These are phyloP conservation scores for Candidula unifasciata DNA, from an alignment of 2,888 invertebrate species.

Conservation along the genomic window DNA sequence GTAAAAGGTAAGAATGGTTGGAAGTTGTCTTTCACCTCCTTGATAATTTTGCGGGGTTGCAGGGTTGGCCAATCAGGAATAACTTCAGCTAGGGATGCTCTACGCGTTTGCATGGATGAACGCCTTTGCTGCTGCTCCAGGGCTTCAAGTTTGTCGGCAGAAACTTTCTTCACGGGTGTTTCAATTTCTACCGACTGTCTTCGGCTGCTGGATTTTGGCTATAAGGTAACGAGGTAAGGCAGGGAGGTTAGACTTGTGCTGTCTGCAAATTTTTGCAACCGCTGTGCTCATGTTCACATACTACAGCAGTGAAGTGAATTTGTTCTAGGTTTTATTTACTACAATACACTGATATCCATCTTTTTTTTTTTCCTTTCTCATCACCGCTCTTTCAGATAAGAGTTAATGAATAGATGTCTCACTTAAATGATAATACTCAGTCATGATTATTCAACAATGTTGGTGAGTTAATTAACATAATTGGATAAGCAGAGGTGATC, in stretches of 20 bases:
- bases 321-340: background rate
- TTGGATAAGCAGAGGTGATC: too few relatives aligned
- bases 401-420: background rate
- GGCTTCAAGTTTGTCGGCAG: conserved; percentile 70
- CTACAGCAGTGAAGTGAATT: background rate
- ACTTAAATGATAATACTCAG: too few relatives aligned
- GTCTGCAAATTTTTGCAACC: background rate
- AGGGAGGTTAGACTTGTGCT: conserved; percentile 30
- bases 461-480: too few relatives aligned
- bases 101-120: conserved; percentile 69
- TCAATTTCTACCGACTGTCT: conserved; percentile 69
- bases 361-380: background rate
- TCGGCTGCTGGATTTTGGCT: conserved; percentile 51
- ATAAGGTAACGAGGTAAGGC: conserved; percentile 10
- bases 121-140: conserved; percentile 69
- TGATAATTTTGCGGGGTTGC: conserved; percentile 66
- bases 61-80: conserved; percentile 97
- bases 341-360: background rate
- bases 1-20: conserved; percentile 18
- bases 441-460: too few relatives aligned
- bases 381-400: background rate
- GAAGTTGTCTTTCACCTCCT: conserved; percentile 65
- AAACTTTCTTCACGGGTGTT: conserved; percentile 63
- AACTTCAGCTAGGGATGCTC: conserved; percentile 83
- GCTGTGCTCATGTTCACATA: background rate